Evolutionary conservation across 1,140 invertebrate species (phyloP), one percentile per base, ranked within the genome.

Genomic region (Trichoplusia ni): DNA sequence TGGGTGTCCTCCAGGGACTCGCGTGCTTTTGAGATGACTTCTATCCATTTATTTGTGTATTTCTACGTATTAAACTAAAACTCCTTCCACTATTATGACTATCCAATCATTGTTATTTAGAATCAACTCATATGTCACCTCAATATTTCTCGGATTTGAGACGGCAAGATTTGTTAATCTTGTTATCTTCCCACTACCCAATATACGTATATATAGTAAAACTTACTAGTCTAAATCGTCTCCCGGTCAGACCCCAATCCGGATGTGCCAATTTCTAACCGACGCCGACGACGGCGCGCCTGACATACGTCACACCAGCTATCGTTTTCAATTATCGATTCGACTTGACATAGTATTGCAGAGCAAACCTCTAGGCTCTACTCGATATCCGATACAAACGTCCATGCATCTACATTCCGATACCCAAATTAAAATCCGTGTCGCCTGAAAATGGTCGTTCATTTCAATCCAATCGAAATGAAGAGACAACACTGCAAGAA

Each of bases 321-420:
- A 70, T 78, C 75, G 64, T 67, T 73, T 74, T 71, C 71, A 71
- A 77, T 79, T 76, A 81, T 78, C 67, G 75, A 78, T 78, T 75
- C 65, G 47, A 60, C 19, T 37, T 60, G 31, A 64, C 47, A 68
- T 35, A 37, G 16, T 51, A 62, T 37, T 54, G 31, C 31, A 68
- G 14, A n/a, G 23, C 7, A 68, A 11, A 58, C 44, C 25, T 35
- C 16, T 6, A 38, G 38, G 19, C 42, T 14, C 3, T 29, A 31
- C 38, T 9, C 25, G n/a, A 44, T 58, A 58, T 58, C 25, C 35
- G 51, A 18, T 40, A 9, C 4, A 29, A 13, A 19, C 18, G n/a
- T 54, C 4, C 49, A 6, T 53, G 9, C 14, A 53, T 0, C 31
- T 53, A 37, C 37, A 23, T 19, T 25, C 7, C n/a, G 21, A 54